phyloP scores from a whole-genome alignment of 2,888 invertebrate genomes.

The Esperia sulphurella region DNA sequence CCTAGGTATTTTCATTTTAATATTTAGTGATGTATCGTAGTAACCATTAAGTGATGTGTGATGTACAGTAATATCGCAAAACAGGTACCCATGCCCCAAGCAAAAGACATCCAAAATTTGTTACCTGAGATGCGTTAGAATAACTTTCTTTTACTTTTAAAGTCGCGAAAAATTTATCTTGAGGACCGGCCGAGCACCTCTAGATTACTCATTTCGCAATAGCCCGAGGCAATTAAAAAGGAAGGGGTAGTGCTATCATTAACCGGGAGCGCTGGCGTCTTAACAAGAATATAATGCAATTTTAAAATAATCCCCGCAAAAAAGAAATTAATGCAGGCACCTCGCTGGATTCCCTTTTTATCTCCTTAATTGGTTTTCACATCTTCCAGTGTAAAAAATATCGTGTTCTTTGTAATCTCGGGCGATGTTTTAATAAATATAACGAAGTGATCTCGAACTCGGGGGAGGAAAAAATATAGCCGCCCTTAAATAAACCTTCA shows the following conservation, averaged over 20 bases:
- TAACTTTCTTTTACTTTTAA: constrained; percentile 36
- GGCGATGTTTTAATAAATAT: constrained; percentile 80
- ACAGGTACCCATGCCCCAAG: background rate
- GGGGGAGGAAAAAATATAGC: constrained; percentile 72
- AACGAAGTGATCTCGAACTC: constrained; percentile 65
- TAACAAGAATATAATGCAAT: constrained; percentile 80
- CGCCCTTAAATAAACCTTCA: constrained; percentile 74
- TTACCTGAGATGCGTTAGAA: constrained; percentile 6
- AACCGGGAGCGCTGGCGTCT: constrained; percentile 70
- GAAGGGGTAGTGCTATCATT: constrained; percentile 77
- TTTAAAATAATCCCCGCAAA: constrained; percentile 79
- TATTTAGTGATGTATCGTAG: too few relatives aligned
- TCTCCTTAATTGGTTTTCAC: constrained; percentile 80
- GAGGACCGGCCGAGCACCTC: constrained; percentile 59
- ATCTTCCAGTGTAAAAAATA: constrained; percentile 79
- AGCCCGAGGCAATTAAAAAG: constrained; percentile 76
- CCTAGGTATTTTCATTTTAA: too few relatives aligned
- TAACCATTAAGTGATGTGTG: too few relatives aligned
- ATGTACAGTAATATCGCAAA: too few relatives aligned
- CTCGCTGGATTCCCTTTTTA: constrained; percentile 77
- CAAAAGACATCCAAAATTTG: background rate
- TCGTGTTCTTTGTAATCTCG: constrained; percentile 79
- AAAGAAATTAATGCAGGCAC: constrained; percentile 79
- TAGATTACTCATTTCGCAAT: constrained; percentile 77
- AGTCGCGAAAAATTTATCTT: constrained; percentile 64